Conservation (phyloP, 2,113 vertebrate genomes). For the Numida meleagris region DNA sequence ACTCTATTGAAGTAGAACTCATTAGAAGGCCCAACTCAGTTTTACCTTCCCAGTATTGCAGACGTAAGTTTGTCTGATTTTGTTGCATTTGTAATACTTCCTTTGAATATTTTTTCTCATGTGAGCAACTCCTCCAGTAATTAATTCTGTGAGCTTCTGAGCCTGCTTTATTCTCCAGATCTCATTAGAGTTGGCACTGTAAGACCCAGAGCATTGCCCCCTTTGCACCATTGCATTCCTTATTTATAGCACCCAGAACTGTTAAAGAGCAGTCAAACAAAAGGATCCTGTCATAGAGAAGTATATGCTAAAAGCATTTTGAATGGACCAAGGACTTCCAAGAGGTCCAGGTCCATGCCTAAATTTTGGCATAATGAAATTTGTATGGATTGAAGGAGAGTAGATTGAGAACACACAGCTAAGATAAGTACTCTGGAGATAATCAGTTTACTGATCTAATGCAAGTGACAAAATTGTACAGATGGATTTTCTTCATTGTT, state of each 20-base stretch:
- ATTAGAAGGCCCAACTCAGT: neutral
- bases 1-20: neutral
- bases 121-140: neutral
- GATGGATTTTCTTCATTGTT: neutral
- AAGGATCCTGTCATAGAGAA: neutral
- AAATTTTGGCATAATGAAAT: neutral
- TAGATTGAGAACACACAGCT: neutral
- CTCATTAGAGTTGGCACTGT: neutral
- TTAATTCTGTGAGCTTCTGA: neutral
- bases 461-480: rapidly evolving
- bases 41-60: neutral
- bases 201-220: neutral
- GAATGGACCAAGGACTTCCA: neutral
- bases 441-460: neutral
- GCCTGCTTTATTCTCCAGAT: neutral
- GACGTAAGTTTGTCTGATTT: neutral
- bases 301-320: neutral
- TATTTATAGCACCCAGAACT: neutral
- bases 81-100: neutral
- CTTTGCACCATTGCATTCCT: neutral
- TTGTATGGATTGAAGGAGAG: neutral
- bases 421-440: neutral
- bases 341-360: neutral
- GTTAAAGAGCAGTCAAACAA: neutral
- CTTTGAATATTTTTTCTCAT: neutral